Evolutionary conservation across 2,113 vertebrate genomes (phyloP), one percentile per base, ranked within the genome.

Genomic region (Ursus arctos): DNA sequence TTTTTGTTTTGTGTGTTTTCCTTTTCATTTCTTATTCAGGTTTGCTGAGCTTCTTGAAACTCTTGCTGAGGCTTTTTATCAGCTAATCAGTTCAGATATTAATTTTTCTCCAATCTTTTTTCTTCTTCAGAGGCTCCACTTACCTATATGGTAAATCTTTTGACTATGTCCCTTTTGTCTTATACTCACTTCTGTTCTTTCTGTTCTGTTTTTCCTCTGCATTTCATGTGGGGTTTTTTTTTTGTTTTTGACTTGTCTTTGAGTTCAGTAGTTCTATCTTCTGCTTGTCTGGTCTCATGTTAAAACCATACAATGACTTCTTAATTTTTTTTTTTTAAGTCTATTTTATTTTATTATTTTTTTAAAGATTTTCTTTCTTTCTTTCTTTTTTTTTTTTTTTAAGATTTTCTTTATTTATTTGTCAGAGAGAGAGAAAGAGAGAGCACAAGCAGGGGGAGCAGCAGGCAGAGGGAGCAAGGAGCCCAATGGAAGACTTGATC

Each of bases 31-130:
- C 55, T 47, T 94, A 47, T 36, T 80, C 18, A 84, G 65, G 24
- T 94, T 94, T 95, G 19, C n/a, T 74, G n/a, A 65, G 26, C 67
- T 93, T 81, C 59, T 87, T 94, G 40, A 71, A 53, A 89, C 18
- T 82, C 31, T 36, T 43, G 2, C 82, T 94, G 77, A 61, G 65
- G 26, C 18, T 71, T 89, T 94, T 88, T 36, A 88, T 88, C 19
- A 72, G 22, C 31, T 92, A 40, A 51, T 71, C 26, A 61, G 28
- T 53, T 88, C 43, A 33, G 51, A 19, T 72, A 72, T 61, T 82
- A 61, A 49, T 69, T 59, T 26, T 55, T 89, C 33, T 94, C 65
- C 33, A 51, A 61, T 74, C 85, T 89, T 18, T 81, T 40, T 81
- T 72, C 53, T 88, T 18, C 31, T 69, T 81, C 93, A 74, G 43